These are phyloP conservation scores for Pimpla rufipes DNA, from an alignment of 2,888 invertebrate species.

Conservation along the genomic window DNA sequence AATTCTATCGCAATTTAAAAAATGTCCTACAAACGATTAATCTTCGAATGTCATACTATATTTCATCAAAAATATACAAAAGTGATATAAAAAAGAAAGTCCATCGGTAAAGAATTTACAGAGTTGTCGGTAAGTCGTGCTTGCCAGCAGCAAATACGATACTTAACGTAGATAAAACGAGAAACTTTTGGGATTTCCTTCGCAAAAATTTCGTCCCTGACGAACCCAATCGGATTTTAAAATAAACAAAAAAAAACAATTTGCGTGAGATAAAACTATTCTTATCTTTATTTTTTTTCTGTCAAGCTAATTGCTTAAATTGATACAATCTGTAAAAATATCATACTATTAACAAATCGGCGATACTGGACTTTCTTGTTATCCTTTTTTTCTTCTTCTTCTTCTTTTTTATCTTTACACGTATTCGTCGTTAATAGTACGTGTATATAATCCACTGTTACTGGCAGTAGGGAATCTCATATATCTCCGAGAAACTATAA, in stretches of 20 bases:
- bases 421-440: slow-evolving; percentile 44
- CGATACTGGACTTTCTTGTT: slow-evolving; percentile 63
- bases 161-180: not conserved
- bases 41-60: not conserved
- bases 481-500: slow-evolving; percentile 67
- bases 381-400: slow-evolving; percentile 56
- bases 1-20: no score
- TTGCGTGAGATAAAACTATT: slow-evolving; percentile 43
- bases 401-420: slow-evolving; percentile 59
- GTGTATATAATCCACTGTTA: slow-evolving; percentile 46
- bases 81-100: not conserved
- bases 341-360: slow-evolving; percentile 83
- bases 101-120: not conserved
- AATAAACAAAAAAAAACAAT: slow-evolving; percentile 34
- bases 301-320: slow-evolving; percentile 80
- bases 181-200: not conserved
- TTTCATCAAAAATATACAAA: not conserved
- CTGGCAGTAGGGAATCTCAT: slow-evolving; percentile 73
- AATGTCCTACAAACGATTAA: not conserved
- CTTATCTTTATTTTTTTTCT: slow-evolving; percentile 70
- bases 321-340: slow-evolving; percentile 84
- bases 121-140: not conserved
- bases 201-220: not conserved
- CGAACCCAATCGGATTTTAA: slow-evolving; percentile 2
- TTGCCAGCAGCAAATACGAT: slow-evolving; percentile 1